Percentiles rank a stretch among this genome's conserved stretches.
Evolutionary conservation across 2,797 vertebrate genomes (phyloP).

Genomic region (Crax fasciolata): DNA sequence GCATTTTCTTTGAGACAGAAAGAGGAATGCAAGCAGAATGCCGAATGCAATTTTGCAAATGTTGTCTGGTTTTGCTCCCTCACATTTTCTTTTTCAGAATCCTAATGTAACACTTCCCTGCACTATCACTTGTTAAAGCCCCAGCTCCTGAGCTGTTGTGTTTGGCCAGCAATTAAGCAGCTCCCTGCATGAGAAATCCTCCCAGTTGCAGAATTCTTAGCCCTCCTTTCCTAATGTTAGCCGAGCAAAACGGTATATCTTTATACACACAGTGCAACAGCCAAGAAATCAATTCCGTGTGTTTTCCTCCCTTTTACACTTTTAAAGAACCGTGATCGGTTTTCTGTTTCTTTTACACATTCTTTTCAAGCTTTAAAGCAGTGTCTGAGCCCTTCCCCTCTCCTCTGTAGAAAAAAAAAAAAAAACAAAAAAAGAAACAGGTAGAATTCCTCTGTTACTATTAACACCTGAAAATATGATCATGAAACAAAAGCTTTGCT

Average conservation of each 20-base stretch:
- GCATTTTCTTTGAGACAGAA: slow-evolving; percentile 21
- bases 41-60: slow-evolving; percentile 28
- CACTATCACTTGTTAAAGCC: slow-evolving; percentile 23
- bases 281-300: slow-evolving; percentile 58
- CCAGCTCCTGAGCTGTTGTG: background rate
- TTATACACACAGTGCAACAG: slow-evolving; percentile 11
- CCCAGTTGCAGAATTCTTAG: slow-evolving; percentile 27
- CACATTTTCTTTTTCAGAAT: slow-evolving; percentile 50
- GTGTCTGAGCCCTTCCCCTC: slow-evolving; percentile 8
- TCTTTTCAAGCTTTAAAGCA: slow-evolving; percentile 28
- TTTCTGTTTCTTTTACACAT: slow-evolving; percentile 32
- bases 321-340: slow-evolving; percentile 40
- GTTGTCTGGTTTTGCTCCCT: slow-evolving; percentile 49
- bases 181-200: slow-evolving; percentile 42
- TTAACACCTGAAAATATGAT: slow-evolving; percentile 82
- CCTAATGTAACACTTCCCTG: slow-evolving; percentile 42
- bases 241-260: slow-evolving; percentile 37
- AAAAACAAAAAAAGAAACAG: slow-evolving; percentile 4
- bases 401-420: background rate
- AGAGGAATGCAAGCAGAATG: slow-evolving; percentile 31
- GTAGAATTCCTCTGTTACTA: slow-evolving; percentile 73
- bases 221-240: slow-evolving; percentile 34
- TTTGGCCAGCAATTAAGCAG: slow-evolving; percentile 66
- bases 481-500: slow-evolving; percentile 85
- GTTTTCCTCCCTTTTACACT: slow-evolving; percentile 51